phyloP scores from a whole-genome alignment of 2,113 vertebrate genomes.

The Microcebus griseorufus region DNA sequence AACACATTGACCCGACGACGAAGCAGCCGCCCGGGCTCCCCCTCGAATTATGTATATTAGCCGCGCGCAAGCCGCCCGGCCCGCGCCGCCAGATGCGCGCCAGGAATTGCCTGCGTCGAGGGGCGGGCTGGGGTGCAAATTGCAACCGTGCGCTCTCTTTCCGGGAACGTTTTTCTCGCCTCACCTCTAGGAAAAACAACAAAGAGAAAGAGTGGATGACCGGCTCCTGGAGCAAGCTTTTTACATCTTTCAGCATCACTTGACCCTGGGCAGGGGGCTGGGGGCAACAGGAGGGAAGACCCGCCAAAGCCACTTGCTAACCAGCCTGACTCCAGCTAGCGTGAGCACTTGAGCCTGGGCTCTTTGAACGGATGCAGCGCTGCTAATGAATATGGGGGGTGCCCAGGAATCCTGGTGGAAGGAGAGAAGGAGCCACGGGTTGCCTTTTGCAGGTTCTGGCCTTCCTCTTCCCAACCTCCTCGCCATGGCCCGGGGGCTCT shows the following conservation, averaged over 20 bases:
- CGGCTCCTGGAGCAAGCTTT: background rate
- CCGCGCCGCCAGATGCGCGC: background rate
- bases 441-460: background rate
- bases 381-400: background rate
- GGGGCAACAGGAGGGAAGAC: background rate
- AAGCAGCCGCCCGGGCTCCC: slow-evolving; percentile 59
- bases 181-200: slow-evolving; percentile 52
- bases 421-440: background rate
- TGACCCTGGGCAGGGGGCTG: background rate
- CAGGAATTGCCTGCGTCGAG: slow-evolving; percentile 27
- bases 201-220: background rate
- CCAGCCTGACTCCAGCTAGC: background rate
- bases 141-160: background rate
- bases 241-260: background rate
- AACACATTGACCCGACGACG: slow-evolving; percentile 80
- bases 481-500: background rate
- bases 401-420: background rate
- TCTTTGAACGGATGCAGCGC: background rate
- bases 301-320: background rate
- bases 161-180: background rate
- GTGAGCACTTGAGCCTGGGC: background rate
- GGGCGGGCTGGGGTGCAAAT: background rate
- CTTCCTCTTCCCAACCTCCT: background rate
- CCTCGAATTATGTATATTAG: slow-evolving; percentile 63
- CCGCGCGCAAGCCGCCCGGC: background rate